Evolutionary conservation across 2,113 vertebrate genomes (phyloP), one percentile per base, ranked within the genome.

Genomic region (Speoplatyrhinus poulsoni): DNA sequence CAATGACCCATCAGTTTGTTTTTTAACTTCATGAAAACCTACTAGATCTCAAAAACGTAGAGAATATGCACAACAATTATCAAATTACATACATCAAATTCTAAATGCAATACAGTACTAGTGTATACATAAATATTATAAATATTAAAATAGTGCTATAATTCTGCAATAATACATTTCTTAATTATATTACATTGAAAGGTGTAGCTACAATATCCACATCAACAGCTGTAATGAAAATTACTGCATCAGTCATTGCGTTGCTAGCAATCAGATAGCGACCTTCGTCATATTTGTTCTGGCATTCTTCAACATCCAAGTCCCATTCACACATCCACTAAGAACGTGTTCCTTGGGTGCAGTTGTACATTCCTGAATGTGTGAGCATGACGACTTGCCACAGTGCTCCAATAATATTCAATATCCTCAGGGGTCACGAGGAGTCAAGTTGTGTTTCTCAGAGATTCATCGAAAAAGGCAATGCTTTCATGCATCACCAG

Each of bases 391-490:
- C 19, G 16, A 11, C 32, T 54, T n/a, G 19, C 46, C 0, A 12
- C 60, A 65, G 49, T 46, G 60, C 7, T 48, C 17, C 9, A 59
- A 16, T 9, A n/a, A 61, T 46, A 58, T 33, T 67, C 6, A 11
- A 6, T 15, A 41, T 2, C 0, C 67, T 65, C 7, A 19, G 2
- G 26, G 32, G 10, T 49, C n/a, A 49, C 12, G 7, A 17, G 33
- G 8, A n/a, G 26, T 85, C 72, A 83, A 12, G 12, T 10, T 0
- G 32, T 13, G 26, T 0, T 58, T 33, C 9, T 76, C 67, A 94
- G 72, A 0, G 94, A 94, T 7, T 92, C 88, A 0, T 95, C 93
- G 4, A 91, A 94, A 81, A 92, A 94, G 0, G 88, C 69, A 9
- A 52, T 48, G 47, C 8, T 61, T 48, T 82, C 1, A 1, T 80